Evolutionary conservation across 2,113 vertebrate genomes (phyloP), one percentile per base, ranked within the genome.

Genomic region (Ornithorhynchus anatinus): DNA sequence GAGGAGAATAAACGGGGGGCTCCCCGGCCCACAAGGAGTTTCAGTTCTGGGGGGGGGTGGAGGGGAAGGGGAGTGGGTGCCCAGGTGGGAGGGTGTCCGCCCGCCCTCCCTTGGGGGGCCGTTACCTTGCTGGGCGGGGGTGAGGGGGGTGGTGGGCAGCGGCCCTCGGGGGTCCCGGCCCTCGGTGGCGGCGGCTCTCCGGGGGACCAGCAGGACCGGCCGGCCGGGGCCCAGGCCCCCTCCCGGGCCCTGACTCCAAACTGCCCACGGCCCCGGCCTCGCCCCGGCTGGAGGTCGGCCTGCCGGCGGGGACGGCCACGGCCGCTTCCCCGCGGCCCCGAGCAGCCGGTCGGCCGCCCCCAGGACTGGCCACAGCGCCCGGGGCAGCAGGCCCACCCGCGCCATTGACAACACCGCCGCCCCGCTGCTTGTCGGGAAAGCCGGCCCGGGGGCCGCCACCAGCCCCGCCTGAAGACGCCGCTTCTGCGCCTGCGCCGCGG

Each of bases 281-380:
- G 16, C 25, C 20, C 1, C 3, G 25, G 22, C 8, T 31, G 25
- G n/a, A 0, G 3, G 92, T 91, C 91, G 59, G 58, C 71, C 5
- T 77, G n/a, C n/a, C n/a, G 75, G 22, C 74, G 83, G 42, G 79
- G 85, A n/a, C 20, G 77, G 65, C 15, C 29, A 54, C 22, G 16
- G 31, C 78, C 10, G 8, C 59, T 67, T 16, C 43, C 36, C 17
- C 11, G 2, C 0, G 8, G 29, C 17, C 19, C 12, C 9, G 17
- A 4, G 8, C 16, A 3, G 2, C 8, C 5, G 16, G 37, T 27
- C 5, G 36, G 14, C 6, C 0, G 5, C 8, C 7, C 1, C 5
- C 2, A n/a, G n/a, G n/a, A n/a, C n/a, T n/a, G n/a, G n/a, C n/a
- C n/a, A 27, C 23, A 50, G 47, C 15, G 25, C 25, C 47, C 47